These are phyloP conservation scores for Cromileptes altivelis DNA, from an alignment of 2,113 vertebrate genomes.

Conservation along the genomic window DNA sequence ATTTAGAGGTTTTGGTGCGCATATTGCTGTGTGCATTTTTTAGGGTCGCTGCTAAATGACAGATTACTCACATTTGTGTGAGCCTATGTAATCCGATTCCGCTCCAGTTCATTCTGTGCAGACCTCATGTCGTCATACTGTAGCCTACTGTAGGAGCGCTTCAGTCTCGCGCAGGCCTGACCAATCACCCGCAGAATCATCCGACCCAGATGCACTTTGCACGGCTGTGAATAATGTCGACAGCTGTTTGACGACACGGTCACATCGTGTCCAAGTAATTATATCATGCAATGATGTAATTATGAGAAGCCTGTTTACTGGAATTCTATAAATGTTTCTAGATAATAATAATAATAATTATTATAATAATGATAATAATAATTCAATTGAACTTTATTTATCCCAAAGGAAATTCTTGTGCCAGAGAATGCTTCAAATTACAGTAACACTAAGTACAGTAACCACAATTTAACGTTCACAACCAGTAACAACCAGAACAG, in stretches of 20 bases:
- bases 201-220: constrained; percentile 58
- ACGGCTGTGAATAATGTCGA: constrained; percentile 9
- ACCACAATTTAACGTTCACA: no score
- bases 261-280: background rate
- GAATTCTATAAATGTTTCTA: background rate
- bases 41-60: constrained; percentile 78
- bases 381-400: no score
- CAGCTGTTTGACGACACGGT: constrained; percentile 16
- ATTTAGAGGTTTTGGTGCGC: constrained; percentile 62
- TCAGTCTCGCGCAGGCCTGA: constrained; percentile 66
- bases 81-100: constrained; percentile 85
- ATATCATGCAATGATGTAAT: background rate
- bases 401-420: no score
- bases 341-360: background rate
- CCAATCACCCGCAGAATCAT: constrained; percentile 65
- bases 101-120: constrained; percentile 83
- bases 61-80: constrained; percentile 85
- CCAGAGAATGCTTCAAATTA: no score
- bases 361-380: background rate
- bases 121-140: constrained; percentile 82
- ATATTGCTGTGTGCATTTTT: constrained; percentile 65
- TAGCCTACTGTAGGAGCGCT: constrained; percentile 68
- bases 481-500: no score
- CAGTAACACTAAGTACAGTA: no score
- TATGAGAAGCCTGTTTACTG: background rate